A percentile compares a stretch with the other conserved stretches of the same genome.
phyloP scores from a whole-genome alignment of 2,113 vertebrate species.

The Phaethornis superciliosus region DNA sequence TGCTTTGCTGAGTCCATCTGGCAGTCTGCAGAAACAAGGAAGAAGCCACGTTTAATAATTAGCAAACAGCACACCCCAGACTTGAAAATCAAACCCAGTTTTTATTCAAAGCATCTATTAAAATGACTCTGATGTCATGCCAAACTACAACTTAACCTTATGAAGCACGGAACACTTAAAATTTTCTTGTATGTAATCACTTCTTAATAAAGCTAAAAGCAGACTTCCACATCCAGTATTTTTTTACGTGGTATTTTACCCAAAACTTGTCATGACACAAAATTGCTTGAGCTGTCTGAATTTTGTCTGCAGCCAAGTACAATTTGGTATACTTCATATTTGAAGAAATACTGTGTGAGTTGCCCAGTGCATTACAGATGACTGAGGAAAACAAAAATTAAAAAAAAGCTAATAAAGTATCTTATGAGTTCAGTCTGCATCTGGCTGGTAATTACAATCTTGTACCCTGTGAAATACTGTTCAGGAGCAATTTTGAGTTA shows the following conservation, averaged over 20 bases:
- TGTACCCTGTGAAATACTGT: neutral
- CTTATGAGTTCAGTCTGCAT: neutral
- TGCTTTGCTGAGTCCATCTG: neutral
- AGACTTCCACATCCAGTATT: conserved; percentile 35
- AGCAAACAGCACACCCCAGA: neutral
- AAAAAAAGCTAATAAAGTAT: neutral
- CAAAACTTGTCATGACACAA: conserved; percentile 43
- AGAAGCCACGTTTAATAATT: neutral
- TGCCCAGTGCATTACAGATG: conserved; percentile 22
- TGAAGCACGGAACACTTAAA: conserved; percentile 63
- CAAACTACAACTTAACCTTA: conserved; percentile 69
- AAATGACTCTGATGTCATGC: conserved; percentile 67
- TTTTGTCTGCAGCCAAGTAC: conserved; percentile 35
- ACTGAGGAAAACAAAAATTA: neutral
- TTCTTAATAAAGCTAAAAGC: conserved; percentile 54
- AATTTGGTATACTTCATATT: conserved; percentile 5
- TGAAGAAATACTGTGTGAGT: conserved; percentile 41
- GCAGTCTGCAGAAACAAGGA: neutral
- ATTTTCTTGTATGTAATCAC: conserved; percentile 58
- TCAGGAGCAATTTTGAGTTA: neutral
- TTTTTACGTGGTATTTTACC: conserved; percentile 39
- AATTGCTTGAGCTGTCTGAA: conserved; percentile 50
- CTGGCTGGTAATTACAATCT: neutral
- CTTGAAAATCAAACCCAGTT: conserved; percentile 66
- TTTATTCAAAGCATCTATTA: conserved; percentile 81